A percentile compares a stretch with the other conserved stretches of the same genome.
These are phyloP conservation scores for Xenentodon cancila DNA, from an alignment of 2,797 vertebrate species.

Conservation along the genomic window DNA sequence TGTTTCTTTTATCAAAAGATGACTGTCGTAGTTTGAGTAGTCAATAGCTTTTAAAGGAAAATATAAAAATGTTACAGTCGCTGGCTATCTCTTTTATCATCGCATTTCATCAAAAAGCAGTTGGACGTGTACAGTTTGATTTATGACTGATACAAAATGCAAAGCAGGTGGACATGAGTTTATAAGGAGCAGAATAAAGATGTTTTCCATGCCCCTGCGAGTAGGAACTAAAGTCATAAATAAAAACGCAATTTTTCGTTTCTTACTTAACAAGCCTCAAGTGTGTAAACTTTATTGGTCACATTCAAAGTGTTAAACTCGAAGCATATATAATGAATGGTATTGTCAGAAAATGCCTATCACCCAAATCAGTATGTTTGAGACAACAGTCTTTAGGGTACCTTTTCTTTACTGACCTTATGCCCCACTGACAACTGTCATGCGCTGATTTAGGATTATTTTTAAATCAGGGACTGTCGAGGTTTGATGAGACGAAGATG, in stretches of 20 bases:
- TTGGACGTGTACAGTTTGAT: not conserved
- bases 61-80: no score
- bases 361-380: not conserved
- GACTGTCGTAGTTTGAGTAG: no score
- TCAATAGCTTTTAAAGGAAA: no score
- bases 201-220: slow-evolving; percentile 6
- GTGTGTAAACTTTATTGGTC: not conserved
- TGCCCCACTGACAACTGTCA: slow-evolving; percentile 83
- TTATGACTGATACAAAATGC: not conserved
- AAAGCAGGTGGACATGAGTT: not conserved
- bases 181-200: not conserved
- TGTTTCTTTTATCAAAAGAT: no score
- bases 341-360: slow-evolving; percentile 2
- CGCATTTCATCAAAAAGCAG: not conserved
- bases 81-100: no score
- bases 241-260: not conserved
- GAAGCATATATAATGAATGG: slow-evolving; percentile 1
- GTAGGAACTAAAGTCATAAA: slow-evolving; percentile 2
- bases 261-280: not conserved
- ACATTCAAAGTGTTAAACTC: not conserved
- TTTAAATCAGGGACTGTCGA: slow-evolving; percentile 89
- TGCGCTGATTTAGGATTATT: slow-evolving; percentile 90
- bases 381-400: not conserved
- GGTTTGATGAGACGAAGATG: slow-evolving; percentile 79
- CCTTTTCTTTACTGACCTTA: slow-evolving; percentile 66